Evolutionary conservation across 92 coral and sea anemone genomes (phyloP), one percentile per base, ranked within the genome.

Genomic region (Paragorgia papillata): DNA sequence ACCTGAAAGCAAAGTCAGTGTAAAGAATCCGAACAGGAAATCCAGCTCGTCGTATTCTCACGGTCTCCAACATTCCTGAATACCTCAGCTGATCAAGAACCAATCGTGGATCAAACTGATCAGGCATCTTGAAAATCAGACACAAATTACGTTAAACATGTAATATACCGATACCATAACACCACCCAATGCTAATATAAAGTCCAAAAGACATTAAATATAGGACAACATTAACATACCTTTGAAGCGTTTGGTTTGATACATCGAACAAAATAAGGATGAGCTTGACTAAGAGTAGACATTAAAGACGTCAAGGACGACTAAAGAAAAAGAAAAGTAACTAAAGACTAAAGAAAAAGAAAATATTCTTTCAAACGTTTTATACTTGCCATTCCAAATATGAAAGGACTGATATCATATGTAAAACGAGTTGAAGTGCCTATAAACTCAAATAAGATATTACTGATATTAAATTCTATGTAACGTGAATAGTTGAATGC

Each of bases 1-100:
- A 93, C 98, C 98, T 89, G 85, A 90, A 94, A 62, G 92, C 82
- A 76, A 94, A 94, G 73, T 94, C 97, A 9, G 88, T 90, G 53
- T 88, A 94, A 2, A 85, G 64, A 55, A 92, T 69, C 54, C 98
- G 77, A 37, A 94, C 97, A 13, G 97, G 97, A 70, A 62, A 94
- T 1, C 98, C 98, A 62, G 98, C 98, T 32, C 98, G 89, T 65
- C 98, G 79, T 17, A 94, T 94, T 62, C 92, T 75, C 9, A 94
- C 98, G 14, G 98, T 94, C 73, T 94, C 98, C 67, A 94, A 77
- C 98, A 94, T 94, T 20, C 98, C 98, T 21, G 98, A 94, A 73
- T 94, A 94, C 33, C 98, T 81, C 40, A 94, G 76, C 80, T 94
- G 98, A 79, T 82, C 86, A 27, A 89, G 88, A 74, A 94, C 98